Base-by-base conservation (phyloP, 2,113 vertebrate species). In the Cyanocitta stelleri region DNA sequence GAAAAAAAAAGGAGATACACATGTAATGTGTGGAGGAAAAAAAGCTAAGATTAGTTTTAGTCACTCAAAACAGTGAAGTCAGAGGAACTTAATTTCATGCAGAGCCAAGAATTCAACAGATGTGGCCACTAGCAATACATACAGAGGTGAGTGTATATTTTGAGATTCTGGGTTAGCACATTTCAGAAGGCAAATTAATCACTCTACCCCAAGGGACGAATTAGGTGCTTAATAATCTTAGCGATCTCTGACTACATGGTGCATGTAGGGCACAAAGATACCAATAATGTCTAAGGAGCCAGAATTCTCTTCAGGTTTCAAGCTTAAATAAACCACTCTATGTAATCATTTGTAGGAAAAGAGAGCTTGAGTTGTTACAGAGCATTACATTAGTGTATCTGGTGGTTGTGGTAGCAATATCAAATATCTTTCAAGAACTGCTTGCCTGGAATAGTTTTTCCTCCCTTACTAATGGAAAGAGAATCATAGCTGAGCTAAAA, bases 311-410 rank as follows among this genome's bases (percentile, higher is more conserved):
- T 94, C 37, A 87, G 56, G 67, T 85, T 97, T 97, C 87, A 75
- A 78, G 59, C 92, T 97, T 95, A 96, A 97, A 92, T 87, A 90
- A 97, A 91, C 66, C 21, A 89, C 90, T 95, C 61, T 43, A 90
- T 2, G 11, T 37, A 95, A 73, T 61, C 56, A 80, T 74, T 54
- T 91, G 56, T 76, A 84, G 74, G 37, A 87, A 78, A 30, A 59
- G 27, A 49, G 44, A 43, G n/a, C 52, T 71, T 63, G 90, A 93
- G 68, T 30, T 77, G 16, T 85, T 90, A 67, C 44, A 91, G 71
- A 89, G 39, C 51, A 55, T 85, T 83, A 51, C 49, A 68, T 90
- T 71, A 88, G 3, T 0, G 3, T 78, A 74, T 86, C 81, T 96
- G 77, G 19, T 33, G 78, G 87, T 55, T 43, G 66, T 75, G 92